phyloP scores from a whole-genome alignment of 2,113 vertebrate genomes.

The Xyliphius kryptos region DNA sequence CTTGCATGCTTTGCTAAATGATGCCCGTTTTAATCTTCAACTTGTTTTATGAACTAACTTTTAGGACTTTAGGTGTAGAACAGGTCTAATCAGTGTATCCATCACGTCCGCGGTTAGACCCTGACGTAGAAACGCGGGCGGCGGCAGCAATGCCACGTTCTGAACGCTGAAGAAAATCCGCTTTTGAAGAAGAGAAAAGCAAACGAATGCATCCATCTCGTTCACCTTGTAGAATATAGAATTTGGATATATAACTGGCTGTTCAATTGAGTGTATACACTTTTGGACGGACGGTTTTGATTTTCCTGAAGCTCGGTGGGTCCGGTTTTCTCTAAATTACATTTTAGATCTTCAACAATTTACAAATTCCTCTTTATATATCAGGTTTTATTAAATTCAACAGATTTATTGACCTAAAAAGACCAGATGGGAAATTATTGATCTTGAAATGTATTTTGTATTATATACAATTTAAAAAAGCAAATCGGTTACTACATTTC shows the following conservation, averaged over 20 bases:
- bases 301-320: conserved; percentile 2
- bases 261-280: neutral
- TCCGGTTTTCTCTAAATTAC: conserved; percentile 1
- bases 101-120: conserved; percentile 71
- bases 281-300: neutral
- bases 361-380: too few relatives aligned
- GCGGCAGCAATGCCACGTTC: conserved; percentile 47
- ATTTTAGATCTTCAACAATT: too few relatives aligned
- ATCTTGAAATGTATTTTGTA: too few relatives aligned
- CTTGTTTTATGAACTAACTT: conserved; percentile 74
- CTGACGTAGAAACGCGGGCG: conserved; percentile 72
- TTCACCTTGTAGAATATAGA: conserved; percentile 30
- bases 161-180: conserved; percentile 64
- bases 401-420: too few relatives aligned
- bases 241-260: neutral
- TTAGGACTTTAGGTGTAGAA: conserved; percentile 62
- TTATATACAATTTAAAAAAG: too few relatives aligned
- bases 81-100: conserved; percentile 64
- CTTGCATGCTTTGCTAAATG: conserved; percentile 99
- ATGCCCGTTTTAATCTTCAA: conserved; percentile 65
- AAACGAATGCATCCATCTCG: conserved; percentile 65
- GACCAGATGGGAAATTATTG: too few relatives aligned
- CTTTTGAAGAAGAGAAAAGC: conserved; percentile 50
- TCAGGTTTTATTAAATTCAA: too few relatives aligned
- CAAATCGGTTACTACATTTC: too few relatives aligned